phyloP scores from a whole-genome alignment of 2,797 vertebrate species.

The Carduelis carduelis region DNA sequence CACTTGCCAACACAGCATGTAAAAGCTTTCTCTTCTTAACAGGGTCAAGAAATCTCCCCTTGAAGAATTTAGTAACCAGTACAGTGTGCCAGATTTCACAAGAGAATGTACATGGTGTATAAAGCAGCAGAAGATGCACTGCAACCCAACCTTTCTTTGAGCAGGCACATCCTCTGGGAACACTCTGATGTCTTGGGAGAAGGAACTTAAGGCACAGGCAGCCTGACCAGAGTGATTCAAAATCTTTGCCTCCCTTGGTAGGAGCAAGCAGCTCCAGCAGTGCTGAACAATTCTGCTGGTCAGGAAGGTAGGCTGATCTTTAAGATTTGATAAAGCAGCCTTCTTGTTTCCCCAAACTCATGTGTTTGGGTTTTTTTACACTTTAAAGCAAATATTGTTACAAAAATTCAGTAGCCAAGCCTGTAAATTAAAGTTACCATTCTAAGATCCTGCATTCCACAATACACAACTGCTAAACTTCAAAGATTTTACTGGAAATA shows the following conservation, averaged over 20 bases:
- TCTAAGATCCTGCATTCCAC: neutral
- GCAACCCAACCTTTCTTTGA: neutral
- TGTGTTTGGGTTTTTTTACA: rapidly evolving
- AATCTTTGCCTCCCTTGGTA: neutral
- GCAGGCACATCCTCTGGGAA: neutral
- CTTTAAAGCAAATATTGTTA: neutral
- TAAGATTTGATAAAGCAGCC: neutral
- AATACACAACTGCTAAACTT: neutral
- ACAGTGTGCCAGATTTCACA: neutral
- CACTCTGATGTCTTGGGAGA: neutral
- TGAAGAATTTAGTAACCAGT: neutral
- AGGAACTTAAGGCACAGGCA: neutral
- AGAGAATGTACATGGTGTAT: neutral
- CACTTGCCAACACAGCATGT: neutral
- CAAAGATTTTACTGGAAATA: neutral
- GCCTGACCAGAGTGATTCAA: neutral
- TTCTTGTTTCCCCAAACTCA: neutral
- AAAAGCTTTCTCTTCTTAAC: neutral
- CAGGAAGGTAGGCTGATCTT: neutral
- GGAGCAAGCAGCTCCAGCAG: neutral
- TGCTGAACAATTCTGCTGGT: neutral
- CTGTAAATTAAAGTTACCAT: neutral
- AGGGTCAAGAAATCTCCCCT: neutral
- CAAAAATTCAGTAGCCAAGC: neutral
- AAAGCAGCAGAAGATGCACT: neutral